These are phyloP conservation scores for Euglossa dilemma DNA, from an alignment of 1,140 invertebrate species.

Conservation along the genomic window DNA sequence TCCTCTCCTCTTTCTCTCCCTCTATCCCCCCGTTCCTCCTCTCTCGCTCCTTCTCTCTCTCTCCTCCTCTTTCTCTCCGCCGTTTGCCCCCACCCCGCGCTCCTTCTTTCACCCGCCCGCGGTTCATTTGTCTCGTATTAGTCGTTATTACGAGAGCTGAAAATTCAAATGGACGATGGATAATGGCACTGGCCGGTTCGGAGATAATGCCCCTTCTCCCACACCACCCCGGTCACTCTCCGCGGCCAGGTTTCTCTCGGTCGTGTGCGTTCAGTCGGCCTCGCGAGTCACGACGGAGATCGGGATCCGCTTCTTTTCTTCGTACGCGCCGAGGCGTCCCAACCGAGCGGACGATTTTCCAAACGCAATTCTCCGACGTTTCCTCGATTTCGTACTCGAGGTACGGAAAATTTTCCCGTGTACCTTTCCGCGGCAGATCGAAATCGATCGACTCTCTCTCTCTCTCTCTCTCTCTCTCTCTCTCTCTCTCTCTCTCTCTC, in stretches of 20 bases:
- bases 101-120: conserved; percentile 58
- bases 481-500: too few species aligned
- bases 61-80: neutral
- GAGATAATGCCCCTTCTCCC: conserved; percentile 53
- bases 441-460: neutral
- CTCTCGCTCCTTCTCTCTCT: neutral
- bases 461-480: neutral
- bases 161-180: conserved; percentile 75
- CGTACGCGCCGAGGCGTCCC: neutral
- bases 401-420: too few species aligned
- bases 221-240: neutral
- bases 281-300: neutral
- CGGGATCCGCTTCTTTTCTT: neutral
- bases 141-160: conserved; percentile 77
- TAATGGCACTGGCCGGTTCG: conserved; percentile 65
- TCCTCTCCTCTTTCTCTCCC: conserved; percentile 56
- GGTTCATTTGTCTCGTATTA: conserved; percentile 80
- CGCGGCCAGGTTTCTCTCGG: neutral
- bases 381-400: too few species aligned
- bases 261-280: neutral
- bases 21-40: conserved; percentile 54
- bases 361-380: conserved; percentile 12
- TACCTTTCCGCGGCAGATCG: too few species aligned
- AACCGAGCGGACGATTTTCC: conserved; percentile 28
- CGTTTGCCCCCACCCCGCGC: conserved; percentile 5